Evolutionary conservation across 2,888 invertebrate genomes (phyloP), one percentile per base, ranked within the genome.

Genomic region (Acanthacorydalis orientalis): DNA sequence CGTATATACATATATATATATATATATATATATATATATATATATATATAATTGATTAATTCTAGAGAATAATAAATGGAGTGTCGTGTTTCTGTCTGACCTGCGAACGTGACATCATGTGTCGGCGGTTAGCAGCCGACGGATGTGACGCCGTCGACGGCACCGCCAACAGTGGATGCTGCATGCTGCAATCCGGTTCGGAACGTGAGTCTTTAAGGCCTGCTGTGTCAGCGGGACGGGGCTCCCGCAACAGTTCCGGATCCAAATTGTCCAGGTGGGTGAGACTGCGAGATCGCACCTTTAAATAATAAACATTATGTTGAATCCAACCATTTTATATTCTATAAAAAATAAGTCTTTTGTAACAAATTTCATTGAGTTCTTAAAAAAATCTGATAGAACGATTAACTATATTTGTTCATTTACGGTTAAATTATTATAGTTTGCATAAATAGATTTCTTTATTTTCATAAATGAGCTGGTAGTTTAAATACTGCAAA

Each of bases 261-360:
- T 80, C 77, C 59, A 82, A 65, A 54, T 73, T 73, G 69, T 81
- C 80, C 63, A 82, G 69, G 63, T 81, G 80, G 54, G 79, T 81
- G 59, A 82, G 68, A 63, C 80, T 81, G 62, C 80, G 74, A 52
- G 80, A 81, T 60, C 81, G 80, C 57, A 80, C 74, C 82, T 82
- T 68, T 11, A 68, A 69, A 45, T 51, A 34, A 31, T 7, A 41
- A 8, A 23, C 23, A 6, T 23, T 23, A 4, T 23, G 2, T 23
- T 23, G 6, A 23, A 4, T 23, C 23, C 3, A 23, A 23, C 6
- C 2, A 23, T 23, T 23, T 23, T 23, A 23, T 23, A 1, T 11
- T 37, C 12, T 39, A 39, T 15, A 39, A 39, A 39, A 37, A 37
- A 12, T 37, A 6, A 34, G 35, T 38, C 14, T 15, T 15, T 39